Base-by-base conservation (phyloP, 2,113 vertebrate species). In the Stercorarius parasiticus region DNA sequence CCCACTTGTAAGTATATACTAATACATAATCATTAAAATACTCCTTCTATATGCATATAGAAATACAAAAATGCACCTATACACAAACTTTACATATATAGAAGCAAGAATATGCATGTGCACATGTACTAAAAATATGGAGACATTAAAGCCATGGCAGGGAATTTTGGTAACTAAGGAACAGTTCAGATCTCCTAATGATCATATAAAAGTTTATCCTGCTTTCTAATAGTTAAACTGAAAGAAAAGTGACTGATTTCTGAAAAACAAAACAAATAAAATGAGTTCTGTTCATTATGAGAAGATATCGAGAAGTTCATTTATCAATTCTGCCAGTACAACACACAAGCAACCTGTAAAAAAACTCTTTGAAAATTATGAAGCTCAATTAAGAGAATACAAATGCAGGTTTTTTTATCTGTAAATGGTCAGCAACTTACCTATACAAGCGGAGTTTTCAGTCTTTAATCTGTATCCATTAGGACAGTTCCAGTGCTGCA, bases 391-490 rank as follows among this genome's bases (percentile, higher is more conserved):
- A 53, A 74, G 4, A 5, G 6, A 85, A 40, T 11, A 50, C 7
- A 80, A 91, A 91, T 23, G 32, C 45, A 42, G n/a, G 49, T 79
- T 89, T 67, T 50, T 36, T 20, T 32, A 20, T 52, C 30, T 80
- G 64, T 19, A 20, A 74, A 55, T 9, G 32, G 22, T 79, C 58
- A 72, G 49, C 47, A 65, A 99, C 99, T 99, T 97, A 99, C 99
- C 98, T 32, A 92, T 21, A 82, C 99, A 99, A 82, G 96, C 93
- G 69, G 97, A 86, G 90, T 98, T 98, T 85, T 95, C 98, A 19
- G 77, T 66, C 71, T 94, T 94, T 30, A 95, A 59, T 3, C 86
- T 81, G 26, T 95, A 94, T 71, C 93, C 95, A 76, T 62, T 95
- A 83, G 96, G 93, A 95, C 98, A 98, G 88, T 83, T 97, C 96